Percentiles rank a stretch among this genome's conserved stretches.
Conservation (phyloP, 1,140 invertebrate species). For the Ceratosolen solmsi region DNA sequence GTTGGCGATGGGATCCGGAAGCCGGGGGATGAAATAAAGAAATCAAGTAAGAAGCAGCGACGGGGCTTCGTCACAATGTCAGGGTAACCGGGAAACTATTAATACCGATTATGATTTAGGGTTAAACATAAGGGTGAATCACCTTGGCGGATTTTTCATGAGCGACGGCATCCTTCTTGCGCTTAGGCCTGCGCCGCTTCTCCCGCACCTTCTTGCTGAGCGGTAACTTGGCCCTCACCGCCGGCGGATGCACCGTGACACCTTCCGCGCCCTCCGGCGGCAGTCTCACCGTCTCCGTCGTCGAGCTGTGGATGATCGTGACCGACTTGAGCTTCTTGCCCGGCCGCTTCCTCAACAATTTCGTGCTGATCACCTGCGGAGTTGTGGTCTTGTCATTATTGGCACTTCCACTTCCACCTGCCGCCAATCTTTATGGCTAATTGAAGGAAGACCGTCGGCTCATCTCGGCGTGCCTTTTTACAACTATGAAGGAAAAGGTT, state of each 20-base stretch:
- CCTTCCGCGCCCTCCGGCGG: conserved; percentile 83
- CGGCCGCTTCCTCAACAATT: conserved; percentile 83
- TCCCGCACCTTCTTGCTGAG: conserved; percentile 76
- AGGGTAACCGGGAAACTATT: background rate
- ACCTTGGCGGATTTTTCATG: conserved; percentile 52
- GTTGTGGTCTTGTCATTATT: background rate
- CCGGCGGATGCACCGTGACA: conserved; percentile 75
- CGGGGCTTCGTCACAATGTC: background rate
- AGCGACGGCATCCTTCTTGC: conserved; percentile 61
- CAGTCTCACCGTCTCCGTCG: conserved; percentile 86
- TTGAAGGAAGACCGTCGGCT: conserved; percentile 17
- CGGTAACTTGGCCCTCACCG: conserved; percentile 75
- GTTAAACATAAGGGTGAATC: too few relatives aligned
- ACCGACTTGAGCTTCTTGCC: conserved; percentile 86
- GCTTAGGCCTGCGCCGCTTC: conserved; percentile 68
- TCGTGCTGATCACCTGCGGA: conserved; percentile 83
- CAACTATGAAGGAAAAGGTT: too few relatives aligned
- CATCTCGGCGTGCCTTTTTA: background rate
- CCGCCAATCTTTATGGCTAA: conserved; percentile 9
- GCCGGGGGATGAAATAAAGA: background rate
- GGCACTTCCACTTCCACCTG: background rate
- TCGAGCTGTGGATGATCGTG: conserved; percentile 89
- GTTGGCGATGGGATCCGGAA: too few relatives aligned
- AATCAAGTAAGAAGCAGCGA: background rate
- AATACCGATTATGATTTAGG: background rate